Evolutionary conservation across 1,140 invertebrate genomes (phyloP), one percentile per base, ranked within the genome.

Genomic region (Cryptotermes secundus): DNA sequence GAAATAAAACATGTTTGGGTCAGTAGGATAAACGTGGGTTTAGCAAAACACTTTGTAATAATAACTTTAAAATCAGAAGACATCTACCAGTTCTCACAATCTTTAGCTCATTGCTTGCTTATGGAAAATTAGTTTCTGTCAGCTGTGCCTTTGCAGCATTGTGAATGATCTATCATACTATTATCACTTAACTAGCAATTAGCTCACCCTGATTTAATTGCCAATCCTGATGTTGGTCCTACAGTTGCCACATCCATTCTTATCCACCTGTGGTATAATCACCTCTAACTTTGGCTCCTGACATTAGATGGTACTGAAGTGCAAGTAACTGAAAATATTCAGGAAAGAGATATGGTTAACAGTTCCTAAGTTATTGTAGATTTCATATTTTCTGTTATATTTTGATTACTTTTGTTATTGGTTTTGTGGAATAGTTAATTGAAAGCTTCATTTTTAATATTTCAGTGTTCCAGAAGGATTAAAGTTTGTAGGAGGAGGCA

Each of bases 41-140:
- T 31, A 65, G n/a, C 26, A 65, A 65, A 65, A n/a, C 59, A 65
- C 59, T 65, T 65, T 65, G n/a, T n/a, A 65, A 65, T 65, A n/a
- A 65, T 65, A 65, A n/a, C 59, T 65, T 65, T 65, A 65, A 65
- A 65, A 65, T n/a, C 59, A 65, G 59, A 65, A 65, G 59, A 65
- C 59, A 31, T 65, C 59, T 65, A 26, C 59, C 59, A 65, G n/a
- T 65, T 65, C 6, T 65, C 59, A 65, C 59, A 65, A 65, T 65
- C 22, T 65, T 65, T 65, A 65, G 59, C 59, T n/a, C 22, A 65
- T 65, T 65, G 59, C 59, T 65, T 65, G 59, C 59, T 65, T 2
- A 65, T n/a, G 26, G 6, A 65, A 65, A 31, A 65, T 31, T 3
- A 7, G 6, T 49, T 49, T 49, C 9, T 49, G 7, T 49, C 7